Evolutionary conservation across 2,113 vertebrate genomes (phyloP), one percentile per base, ranked within the genome.

Genomic region (Collichthys lucidus): DNA sequence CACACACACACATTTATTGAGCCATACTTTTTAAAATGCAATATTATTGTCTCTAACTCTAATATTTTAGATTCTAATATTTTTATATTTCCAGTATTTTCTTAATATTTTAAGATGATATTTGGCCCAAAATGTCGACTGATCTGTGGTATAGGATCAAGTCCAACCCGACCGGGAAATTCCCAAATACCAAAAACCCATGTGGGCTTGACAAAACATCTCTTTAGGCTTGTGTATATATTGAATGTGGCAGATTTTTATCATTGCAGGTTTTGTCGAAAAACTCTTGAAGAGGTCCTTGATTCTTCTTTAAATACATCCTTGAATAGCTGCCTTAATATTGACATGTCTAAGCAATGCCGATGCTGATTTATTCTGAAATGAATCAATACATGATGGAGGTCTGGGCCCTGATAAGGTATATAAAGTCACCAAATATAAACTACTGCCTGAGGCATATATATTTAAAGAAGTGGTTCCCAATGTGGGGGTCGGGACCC

Each of bases 311-410:
- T 74, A 68, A 79, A 40, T 11, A 56, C 20, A 52, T 75, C 72
- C 65, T 68, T 61, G 60, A 67, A 50, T 44, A 52, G 46, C 29
- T 79, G 70, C 77, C 40, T 64, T 57, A n/a, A 84, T 74, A 69
- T 78, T 56, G 77, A 86, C 69, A 40, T 56, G 64, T 88, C 61
- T 49, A 71, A 79, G 64, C 35, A 55, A 75, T 47, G 60, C 44
- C 77, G 72, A 49, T 35, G 73, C 35, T 40, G 72, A 86, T 72
- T 84, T 56, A 80, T 47, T 81, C 46, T 49, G 42, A 84, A 79
- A 70, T 74, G 57, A 53, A 89, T 89, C 69, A 60, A 79, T 86
- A 74, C 12, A 15, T 44, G 55, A 79, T 75, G 82, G 65, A 63
- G n/a, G 67, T 47, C 14, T 64, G 50, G n/a, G 50, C 14, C 15